A percentile compares a stretch with the other conserved stretches of the same genome.
Evolutionary conservation across 1,140 invertebrate genomes (phyloP).

Genomic region (Drosophila kurseongensis): DNA sequence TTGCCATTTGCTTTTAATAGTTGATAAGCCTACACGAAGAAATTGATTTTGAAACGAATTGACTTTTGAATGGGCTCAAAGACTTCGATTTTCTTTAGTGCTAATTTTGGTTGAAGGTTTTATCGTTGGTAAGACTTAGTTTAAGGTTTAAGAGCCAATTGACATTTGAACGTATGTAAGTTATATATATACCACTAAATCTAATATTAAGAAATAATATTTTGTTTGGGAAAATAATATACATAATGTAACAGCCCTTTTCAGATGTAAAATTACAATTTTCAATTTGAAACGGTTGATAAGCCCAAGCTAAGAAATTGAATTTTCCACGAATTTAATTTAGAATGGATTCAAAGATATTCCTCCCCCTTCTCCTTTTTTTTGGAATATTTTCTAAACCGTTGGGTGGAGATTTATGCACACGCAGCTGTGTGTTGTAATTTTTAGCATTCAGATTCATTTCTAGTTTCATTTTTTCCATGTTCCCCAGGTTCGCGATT

Average conservation of each 20-base stretch:
- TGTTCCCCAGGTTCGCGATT: constrained; percentile 49
- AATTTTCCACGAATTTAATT: constrained; percentile 61
- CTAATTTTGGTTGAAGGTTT: too few species aligned
- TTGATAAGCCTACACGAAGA: constrained; percentile 62
- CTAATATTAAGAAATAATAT: too few species aligned
- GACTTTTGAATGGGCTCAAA: constrained; percentile 56
- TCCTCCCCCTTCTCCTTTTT: background rate
- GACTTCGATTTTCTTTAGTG: background rate
- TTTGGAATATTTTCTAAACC: constrained; percentile 50
- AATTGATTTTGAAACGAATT: constrained; percentile 51
- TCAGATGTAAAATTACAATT: too few species aligned
- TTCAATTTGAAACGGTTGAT: constrained; percentile 57
- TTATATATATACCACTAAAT: too few species aligned
- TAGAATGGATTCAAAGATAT: constrained; percentile 44
- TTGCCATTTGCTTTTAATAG: constrained; percentile 76
- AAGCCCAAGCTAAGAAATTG: constrained; percentile 42
- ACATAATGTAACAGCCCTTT: too few species aligned
- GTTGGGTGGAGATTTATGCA: constrained; percentile 71
- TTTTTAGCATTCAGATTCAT: constrained; percentile 70
- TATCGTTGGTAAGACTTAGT: too few species aligned
- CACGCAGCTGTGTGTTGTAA: constrained; percentile 81
- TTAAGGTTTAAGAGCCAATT: too few species aligned
- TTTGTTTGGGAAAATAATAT: too few species aligned
- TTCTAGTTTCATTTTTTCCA: constrained; percentile 54
- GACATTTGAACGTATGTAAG: too few species aligned